Evolutionary conservation across 1,140 invertebrate species (phyloP), one percentile per base, ranked within the genome.

Genomic region (Magallana gigas): DNA sequence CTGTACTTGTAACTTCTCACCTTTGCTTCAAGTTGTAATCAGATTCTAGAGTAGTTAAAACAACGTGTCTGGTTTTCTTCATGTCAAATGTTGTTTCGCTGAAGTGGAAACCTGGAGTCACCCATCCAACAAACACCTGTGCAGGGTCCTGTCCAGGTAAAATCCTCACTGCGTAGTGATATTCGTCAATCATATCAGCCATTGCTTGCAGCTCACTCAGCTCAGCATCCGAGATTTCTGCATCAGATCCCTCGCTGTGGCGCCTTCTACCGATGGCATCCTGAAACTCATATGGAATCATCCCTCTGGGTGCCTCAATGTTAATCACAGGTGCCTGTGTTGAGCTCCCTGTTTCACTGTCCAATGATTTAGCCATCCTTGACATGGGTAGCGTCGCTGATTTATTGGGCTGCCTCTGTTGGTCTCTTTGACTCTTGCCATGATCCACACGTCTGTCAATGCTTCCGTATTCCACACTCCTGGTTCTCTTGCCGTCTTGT

Each of bases 81-180:
- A 98, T 96, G 93, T 98, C 98, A 94, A 99, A 99, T 87, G 97
- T 96, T 89, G 97, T 97, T n/a, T 97, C 97, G 92, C 98, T 97
- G 58, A 97, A 95, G 94, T 96, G 95, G 94, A 99, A 99, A 92
- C 99, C 98, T 0, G 99, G 98, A 0, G 98, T 99, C 12, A 99
- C 98, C 99, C 99, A 99, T n/a, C 99, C 99, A 5, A 99, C 97
- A 94, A 98, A 99, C 83, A 93, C 91, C 60, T 99, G 98, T 0
- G 97, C 97, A 0, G 99, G 98, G 95, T 99, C 99, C 95, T 99
- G 99, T 83, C 98, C 98, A 62, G 98, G 98, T 90, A 96, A 99
- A 83, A 99, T 98, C 83, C 98, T 94, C 12, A 97, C 95, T 18
- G 98, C 98, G 93, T 99, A 99, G 95, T 98, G 99, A 95, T 99